phyloP scores from a whole-genome alignment of 2,113 vertebrate species.

The Romanogobio albipinnatus region DNA sequence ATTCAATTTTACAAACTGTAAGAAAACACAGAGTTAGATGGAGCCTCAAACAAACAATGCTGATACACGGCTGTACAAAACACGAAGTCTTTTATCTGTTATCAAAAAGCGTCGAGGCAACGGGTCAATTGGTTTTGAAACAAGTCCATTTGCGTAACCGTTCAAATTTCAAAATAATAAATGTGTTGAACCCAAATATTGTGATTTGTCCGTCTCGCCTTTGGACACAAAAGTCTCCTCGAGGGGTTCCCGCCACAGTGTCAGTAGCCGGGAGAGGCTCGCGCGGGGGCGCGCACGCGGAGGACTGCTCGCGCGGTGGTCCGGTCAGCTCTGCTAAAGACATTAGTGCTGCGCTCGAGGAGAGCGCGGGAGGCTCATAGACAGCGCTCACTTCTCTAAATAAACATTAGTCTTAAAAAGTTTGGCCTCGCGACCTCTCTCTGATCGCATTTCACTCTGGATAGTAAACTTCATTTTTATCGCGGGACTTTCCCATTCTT shows the following conservation, averaged over 20 bases:
- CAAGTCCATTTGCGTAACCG: not conserved
- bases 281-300: conserved; percentile 50
- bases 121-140: conserved; percentile 27
- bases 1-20: conserved; percentile 84
- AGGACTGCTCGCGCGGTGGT: conserved; percentile 64
- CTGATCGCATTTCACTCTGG: conserved; percentile 87
- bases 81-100: not conserved
- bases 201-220: conserved; percentile 39
- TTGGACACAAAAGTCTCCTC: conserved; percentile 30
- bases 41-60: conserved; percentile 35
- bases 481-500: conserved; percentile 66
- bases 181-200: conserved; percentile 40
- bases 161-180: conserved; percentile 30
- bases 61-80: conserved; percentile 32
- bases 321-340: conserved; percentile 84
- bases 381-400: conserved; percentile 97
- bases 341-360: conserved; percentile 86
- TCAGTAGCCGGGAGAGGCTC: conserved; percentile 19
- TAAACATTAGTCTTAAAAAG: conserved; percentile 99
- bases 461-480: conserved; percentile 78
- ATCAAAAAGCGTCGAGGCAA: not conserved
- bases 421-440: conserved; percentile 91
- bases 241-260: conserved; percentile 33
- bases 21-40: conserved; percentile 70
- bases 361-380: conserved; percentile 84